Percentiles rank a stretch among this genome's conserved stretches.
Evolutionary conservation across 2,888 invertebrate species (phyloP).

Genomic region (Acronicta aceris): DNA sequence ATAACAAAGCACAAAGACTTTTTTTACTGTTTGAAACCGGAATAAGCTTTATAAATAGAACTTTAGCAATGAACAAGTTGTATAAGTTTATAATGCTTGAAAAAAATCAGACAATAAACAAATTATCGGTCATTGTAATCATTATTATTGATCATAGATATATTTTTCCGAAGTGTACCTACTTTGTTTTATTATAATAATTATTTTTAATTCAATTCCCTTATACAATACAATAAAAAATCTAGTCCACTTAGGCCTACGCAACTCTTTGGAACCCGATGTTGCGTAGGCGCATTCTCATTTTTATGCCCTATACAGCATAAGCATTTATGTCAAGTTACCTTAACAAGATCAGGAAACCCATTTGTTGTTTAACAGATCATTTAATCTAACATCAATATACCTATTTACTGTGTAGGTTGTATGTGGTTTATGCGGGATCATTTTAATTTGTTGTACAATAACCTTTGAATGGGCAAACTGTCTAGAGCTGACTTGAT

Average conservation of each 20-base stretch:
- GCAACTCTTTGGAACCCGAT: constrained; percentile 22
- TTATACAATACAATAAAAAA: constrained; percentile 44
- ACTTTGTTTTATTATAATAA: constrained; percentile 19
- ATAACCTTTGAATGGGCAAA: not conserved
- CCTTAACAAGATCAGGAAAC: constrained; percentile 54
- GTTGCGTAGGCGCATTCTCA: constrained; percentile 37
- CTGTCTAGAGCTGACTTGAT: too few relatives aligned
- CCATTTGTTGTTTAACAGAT: constrained; percentile 39
- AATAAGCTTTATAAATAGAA: too few relatives aligned
- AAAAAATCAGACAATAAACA: not conserved
- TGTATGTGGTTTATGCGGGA: constrained; percentile 14
- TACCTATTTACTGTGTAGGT: constrained; percentile 15
- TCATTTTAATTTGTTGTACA: not conserved
- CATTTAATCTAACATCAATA: constrained; percentile 26
- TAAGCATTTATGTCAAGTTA: constrained; percentile 45
- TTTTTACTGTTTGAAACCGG: too few relatives aligned
- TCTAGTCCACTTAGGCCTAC: constrained; percentile 37
- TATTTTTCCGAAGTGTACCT: constrained; percentile 9
- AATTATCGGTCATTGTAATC: not conserved
- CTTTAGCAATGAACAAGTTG: too few relatives aligned
- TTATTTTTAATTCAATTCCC: constrained; percentile 30
- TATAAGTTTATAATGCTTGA: not conserved
- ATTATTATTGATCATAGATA: constrained; percentile 31
- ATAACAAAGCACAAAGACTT: too few relatives aligned
- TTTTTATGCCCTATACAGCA: constrained; percentile 39